These are phyloP conservation scores for Squalus acanthias DNA, from an alignment of 2,797 vertebrate genomes.

Conservation along the genomic window DNA sequence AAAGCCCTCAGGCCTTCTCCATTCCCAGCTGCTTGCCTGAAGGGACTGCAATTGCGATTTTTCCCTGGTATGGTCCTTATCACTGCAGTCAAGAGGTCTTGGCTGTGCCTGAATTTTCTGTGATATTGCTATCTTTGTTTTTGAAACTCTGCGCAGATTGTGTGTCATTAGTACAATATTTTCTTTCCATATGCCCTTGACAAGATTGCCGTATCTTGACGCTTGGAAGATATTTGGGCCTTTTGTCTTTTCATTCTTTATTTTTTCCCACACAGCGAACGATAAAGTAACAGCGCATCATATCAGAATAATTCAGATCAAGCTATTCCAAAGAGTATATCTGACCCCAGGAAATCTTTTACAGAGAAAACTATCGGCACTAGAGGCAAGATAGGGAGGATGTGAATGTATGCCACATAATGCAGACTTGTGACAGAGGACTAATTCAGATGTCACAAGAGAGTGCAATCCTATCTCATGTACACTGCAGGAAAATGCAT, in stretches of 20 bases:
- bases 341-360: background rate
- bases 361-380: background rate
- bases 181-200: conserved; percentile 3
- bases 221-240: background rate
- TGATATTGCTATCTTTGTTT: conserved; percentile 9
- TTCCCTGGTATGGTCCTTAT: background rate
- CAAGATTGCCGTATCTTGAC: conserved; percentile 4
- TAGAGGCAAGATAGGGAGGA: background rate
- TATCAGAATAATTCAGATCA: background rate
- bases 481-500: background rate
- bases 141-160: conserved; percentile 12
- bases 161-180: conserved; percentile 23
- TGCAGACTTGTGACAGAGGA: background rate
- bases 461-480: background rate
- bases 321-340: background rate
- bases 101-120: background rate
- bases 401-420: too few relatives aligned
- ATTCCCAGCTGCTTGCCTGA: background rate
- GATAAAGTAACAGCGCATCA: background rate
- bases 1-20: background rate
- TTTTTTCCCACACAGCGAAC: background rate
- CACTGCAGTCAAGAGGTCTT: background rate
- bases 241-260: background rate
- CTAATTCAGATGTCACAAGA: background rate
- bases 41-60: background rate